Conservation (phyloP, 2,888 invertebrate species). For the Drosophila borealis region DNA sequence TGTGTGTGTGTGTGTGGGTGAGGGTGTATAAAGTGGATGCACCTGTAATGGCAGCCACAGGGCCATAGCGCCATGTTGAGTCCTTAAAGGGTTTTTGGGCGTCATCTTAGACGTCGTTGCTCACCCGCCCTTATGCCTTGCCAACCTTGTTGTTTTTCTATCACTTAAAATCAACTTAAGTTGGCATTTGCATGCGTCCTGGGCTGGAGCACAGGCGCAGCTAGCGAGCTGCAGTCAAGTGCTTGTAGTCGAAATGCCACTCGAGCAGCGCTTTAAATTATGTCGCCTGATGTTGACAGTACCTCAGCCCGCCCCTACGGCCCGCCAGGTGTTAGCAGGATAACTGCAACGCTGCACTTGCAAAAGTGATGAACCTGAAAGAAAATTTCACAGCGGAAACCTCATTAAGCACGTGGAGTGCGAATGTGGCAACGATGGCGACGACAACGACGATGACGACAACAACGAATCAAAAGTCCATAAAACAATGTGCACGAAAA, state of each 20-base stretch:
- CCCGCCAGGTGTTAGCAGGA: slow-evolving; percentile 39
- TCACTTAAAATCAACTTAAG: slow-evolving; percentile 83
- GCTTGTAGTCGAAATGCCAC: slow-evolving; percentile 76
- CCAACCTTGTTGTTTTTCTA: slow-evolving; percentile 69
- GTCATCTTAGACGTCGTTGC: slow-evolving; percentile 45
- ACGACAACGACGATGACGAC: slow-evolving; percentile 27
- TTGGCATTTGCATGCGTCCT: slow-evolving; percentile 81
- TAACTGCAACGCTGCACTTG: slow-evolving; percentile 69
- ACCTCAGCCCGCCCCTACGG: neutral
- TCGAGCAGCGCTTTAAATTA: slow-evolving; percentile 76
- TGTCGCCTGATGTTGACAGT: slow-evolving; percentile 66
- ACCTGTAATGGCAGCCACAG: slow-evolving; percentile 49
- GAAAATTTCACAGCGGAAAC: slow-evolving; percentile 73
- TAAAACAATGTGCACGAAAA: slow-evolving; percentile 70
- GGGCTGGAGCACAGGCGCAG: neutral
- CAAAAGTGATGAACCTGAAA: slow-evolving; percentile 80
- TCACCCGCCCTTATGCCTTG: neutral
- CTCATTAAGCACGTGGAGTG: slow-evolving; percentile 78
- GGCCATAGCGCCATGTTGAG: slow-evolving; percentile 32
- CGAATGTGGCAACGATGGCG: slow-evolving; percentile 62
- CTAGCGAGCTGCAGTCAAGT: slow-evolving; percentile 58
- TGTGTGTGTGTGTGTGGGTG: slow-evolving; percentile 27
- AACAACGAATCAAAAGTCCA: slow-evolving; percentile 69
- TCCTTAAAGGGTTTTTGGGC: slow-evolving; percentile 63
- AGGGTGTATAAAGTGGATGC: slow-evolving; percentile 35